Evolutionary conservation across 2,113 vertebrate species (phyloP).

Genomic region (Tragelaphus strepsiceros): DNA sequence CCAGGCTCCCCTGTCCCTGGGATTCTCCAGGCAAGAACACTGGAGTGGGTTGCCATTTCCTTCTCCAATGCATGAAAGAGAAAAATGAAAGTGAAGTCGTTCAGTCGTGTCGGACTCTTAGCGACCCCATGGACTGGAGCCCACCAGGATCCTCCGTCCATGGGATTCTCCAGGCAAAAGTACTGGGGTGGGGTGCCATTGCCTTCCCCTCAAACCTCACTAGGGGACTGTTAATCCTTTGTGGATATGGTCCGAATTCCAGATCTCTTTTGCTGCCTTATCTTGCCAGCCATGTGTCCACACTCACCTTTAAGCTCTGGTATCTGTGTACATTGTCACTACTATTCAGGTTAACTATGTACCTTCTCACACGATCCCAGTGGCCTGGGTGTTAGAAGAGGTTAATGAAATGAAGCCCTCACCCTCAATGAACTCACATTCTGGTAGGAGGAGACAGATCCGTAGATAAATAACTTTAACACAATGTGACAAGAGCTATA

Average conservation of each 20-base stretch:
- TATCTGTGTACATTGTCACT: background rate
- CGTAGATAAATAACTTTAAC: background rate
- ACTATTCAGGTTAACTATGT: background rate
- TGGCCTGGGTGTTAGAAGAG: background rate
- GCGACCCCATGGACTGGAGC: no score
- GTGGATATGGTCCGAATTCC: background rate
- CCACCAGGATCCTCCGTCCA: no score
- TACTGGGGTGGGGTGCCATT: no score
- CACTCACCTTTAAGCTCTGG: background rate
- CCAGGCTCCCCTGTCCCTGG: no score
- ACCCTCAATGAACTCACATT: background rate
- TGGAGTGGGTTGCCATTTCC: no score
- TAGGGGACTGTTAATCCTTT: background rate
- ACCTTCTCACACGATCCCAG: background rate
- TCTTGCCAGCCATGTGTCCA: background rate
- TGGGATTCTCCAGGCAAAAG: no score
- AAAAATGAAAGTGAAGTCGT: no score
- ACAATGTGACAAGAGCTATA: background rate
- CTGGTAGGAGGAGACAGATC: background rate
- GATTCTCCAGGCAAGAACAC: no score
- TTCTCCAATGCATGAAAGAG: no score
- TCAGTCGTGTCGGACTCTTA: no score
- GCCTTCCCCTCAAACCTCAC: background rate
- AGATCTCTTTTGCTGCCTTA: background rate
- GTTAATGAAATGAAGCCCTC: background rate